Base-by-base conservation (phyloP, 2,797 vertebrate genomes). In the Acropternis orthonyx region DNA sequence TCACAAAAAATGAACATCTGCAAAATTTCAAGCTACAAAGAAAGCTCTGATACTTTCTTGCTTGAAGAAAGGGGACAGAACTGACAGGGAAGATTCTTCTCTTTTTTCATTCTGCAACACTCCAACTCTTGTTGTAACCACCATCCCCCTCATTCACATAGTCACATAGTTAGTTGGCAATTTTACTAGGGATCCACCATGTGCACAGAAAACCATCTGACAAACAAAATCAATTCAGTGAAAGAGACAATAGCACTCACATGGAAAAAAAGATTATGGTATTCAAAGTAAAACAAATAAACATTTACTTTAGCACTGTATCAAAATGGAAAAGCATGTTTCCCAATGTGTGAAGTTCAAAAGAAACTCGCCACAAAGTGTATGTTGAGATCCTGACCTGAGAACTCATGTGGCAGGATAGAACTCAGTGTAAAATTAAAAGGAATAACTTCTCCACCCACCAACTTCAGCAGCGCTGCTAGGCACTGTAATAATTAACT, bases 381-480 rank as follows among this genome's bases (percentile, higher is more conserved):
- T 58, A 65, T n/a, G 67, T 71, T 85, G 84, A 89, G 49, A 89
- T 78, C 52, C n/a, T 92, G 77, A 89, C 79, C 65, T 66, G 78
- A 93, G 83, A 92, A 94, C 22, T 76, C 68, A 52, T 6, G 15
- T 72, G 67, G 36, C 63, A 94, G 80, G 72, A 63, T 67, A 95
- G 71, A 94, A 72, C 65, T 91, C 91, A 92, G 65, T 78, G 75
- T 52, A 97, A 97, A 97, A 96, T 91, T 95, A 92, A 97, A 97
- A 74, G 72, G 81, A 97, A 95, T 92, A 67, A 91, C 51, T 80
- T 96, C 91, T 91, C 89, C 86, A 75, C 94, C 93, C 75, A 96
- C 81, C 66, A 96, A 75, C 85, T 92, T 91, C 86, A 96, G 71
- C 54, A 73, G 74, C 2, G 13, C 84, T 90, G 66, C 74, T 89